These are phyloP conservation scores for Gadopsis marmoratus DNA, from an alignment of 2,797 vertebrate genomes.

Conservation along the genomic window DNA sequence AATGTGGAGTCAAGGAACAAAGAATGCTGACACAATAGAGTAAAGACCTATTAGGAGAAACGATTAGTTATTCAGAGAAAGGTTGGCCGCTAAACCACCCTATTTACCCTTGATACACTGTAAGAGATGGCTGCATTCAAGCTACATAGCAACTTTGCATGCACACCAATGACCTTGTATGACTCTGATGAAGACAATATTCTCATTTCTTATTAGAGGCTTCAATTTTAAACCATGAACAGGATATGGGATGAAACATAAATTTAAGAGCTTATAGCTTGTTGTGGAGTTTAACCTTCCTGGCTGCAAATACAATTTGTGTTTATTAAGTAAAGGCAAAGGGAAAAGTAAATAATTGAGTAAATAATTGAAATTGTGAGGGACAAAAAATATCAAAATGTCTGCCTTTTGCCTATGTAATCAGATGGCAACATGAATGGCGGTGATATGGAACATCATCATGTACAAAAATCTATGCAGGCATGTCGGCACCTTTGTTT, in stretches of 20 bases:
- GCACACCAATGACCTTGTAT: background rate
- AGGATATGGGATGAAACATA: constrained; percentile 12
- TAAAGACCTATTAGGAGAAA: constrained; percentile 53
- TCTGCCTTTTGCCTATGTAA: background rate
- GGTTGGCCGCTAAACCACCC: constrained; percentile 52
- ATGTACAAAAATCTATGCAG: background rate
- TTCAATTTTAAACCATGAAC: background rate
- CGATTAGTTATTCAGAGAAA: constrained; percentile 64
- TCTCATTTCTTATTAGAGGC: background rate
- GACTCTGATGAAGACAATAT: constrained; percentile 17
- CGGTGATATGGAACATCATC: background rate
- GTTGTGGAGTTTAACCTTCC: background rate
- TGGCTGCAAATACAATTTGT: background rate
- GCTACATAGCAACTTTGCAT: constrained; percentile 29
- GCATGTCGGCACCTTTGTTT: background rate
- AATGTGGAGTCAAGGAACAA: constrained; percentile 72
- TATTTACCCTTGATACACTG: constrained; percentile 36
- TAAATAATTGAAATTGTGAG: background rate
- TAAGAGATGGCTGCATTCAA: constrained; percentile 26
- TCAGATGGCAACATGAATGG: background rate
- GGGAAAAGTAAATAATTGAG: background rate
- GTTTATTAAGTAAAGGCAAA: background rate
- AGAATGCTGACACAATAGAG: constrained; percentile 62
- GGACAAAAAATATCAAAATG: background rate
- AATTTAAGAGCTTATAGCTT: background rate